Evolutionary conservation across 2,888 invertebrate genomes (phyloP), one percentile per base, ranked within the genome.

Genomic region (Ramazzottius varieornatus): DNA sequence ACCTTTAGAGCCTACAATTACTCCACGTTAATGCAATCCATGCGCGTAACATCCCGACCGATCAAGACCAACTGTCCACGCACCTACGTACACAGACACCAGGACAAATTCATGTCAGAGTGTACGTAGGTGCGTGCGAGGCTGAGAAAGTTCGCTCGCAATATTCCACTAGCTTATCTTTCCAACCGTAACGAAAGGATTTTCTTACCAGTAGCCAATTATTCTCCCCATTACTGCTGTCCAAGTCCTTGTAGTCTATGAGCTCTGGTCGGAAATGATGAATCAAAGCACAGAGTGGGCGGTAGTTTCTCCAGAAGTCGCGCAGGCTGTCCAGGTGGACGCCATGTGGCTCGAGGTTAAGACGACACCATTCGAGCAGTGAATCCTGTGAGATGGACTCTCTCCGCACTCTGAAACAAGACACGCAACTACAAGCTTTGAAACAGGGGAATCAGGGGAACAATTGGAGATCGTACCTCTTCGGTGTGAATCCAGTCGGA

Each of bases 181-280:
- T 20, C 20, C 40, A 40, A 20, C 40, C 8, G 40, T 20, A 40
- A 8, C 40, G 8, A 40, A 13, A 8, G 20, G 40, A 40, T 40
- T 40, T 40, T 13, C 40, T 40, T 40, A 40, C 40, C 8, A 20
- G 8, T 13, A 40, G 40, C 40, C 40, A 40, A 40, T 40, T 40
- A 8, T 40, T 40, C 20, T 40, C 40, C 40, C 8, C 40, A 8
- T 40, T 8, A 8, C 20, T 20, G 40, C 8, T n/a, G n/a, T n/a
- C n/a, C n/a, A n/a, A n/a, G n/a, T n/a, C n/a, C n/a, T n/a, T n/a
- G n/a, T n/a, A n/a, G n/a, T n/a, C n/a, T n/a, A 76, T 69, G 46
- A 93, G 80, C 78, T 92, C 89, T 1, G 93, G 93, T 67, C 92
- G 82, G 79, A 92, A 93, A 68, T 87, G 84, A 72, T 83, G 82